A percentile compares a stretch with the other conserved stretches of the same genome.
Evolutionary conservation across 2,888 invertebrate species (phyloP).

Genomic region (Frankliniella intonsa): DNA sequence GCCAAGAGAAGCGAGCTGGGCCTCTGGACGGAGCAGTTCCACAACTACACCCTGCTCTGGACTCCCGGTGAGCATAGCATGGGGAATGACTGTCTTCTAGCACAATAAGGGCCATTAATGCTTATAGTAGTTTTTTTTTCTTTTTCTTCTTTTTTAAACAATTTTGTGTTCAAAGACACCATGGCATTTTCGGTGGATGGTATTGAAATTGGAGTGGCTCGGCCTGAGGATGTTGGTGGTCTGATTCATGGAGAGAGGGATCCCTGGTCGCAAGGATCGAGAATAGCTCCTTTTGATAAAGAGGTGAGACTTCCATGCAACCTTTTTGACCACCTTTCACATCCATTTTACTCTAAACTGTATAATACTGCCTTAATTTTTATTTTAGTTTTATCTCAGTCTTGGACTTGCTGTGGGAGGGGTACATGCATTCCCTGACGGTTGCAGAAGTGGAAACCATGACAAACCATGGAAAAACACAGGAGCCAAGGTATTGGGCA

Average conservation of each 20-base stretch:
- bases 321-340: no score
- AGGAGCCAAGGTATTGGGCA: background rate
- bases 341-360: no score
- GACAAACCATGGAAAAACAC: background rate
- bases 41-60: slow-evolving; percentile 53
- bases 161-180: background rate
- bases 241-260: background rate
- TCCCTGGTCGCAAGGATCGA: slow-evolving; percentile 37
- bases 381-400: slow-evolving; percentile 40
- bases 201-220: background rate
- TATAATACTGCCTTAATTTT: slow-evolving; percentile 28
- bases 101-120: no score
- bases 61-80: slow-evolving; percentile 40
- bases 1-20: slow-evolving; percentile 37
- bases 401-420: slow-evolving; percentile 42
- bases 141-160: background rate
- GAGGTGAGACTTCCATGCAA: slow-evolving; percentile 50
- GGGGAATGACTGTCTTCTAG: no score
- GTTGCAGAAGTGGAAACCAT: slow-evolving; percentile 35
- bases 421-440: slow-evolving; percentile 40
- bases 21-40: slow-evolving; percentile 48
- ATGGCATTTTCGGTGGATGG: background rate
- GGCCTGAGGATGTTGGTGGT: background rate
- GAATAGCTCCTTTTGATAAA: slow-evolving; percentile 70
- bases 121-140: no score